Base-by-base conservation (phyloP, 37 sponge, comb jelly and placozoan genomes). In the Aplysina aerophoba region DNA sequence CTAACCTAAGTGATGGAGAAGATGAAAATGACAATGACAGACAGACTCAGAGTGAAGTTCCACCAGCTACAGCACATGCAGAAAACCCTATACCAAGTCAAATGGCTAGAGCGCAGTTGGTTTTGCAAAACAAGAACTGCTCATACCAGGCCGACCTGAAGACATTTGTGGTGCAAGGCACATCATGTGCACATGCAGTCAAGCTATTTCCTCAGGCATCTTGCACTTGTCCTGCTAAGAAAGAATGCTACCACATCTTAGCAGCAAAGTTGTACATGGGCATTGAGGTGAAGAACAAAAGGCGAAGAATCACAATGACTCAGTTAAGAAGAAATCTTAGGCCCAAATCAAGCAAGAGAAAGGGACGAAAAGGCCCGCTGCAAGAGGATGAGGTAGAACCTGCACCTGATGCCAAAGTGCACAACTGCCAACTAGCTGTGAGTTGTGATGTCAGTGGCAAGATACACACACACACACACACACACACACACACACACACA, bases 111-210 rank as follows among this genome's bases (percentile, higher is more conserved):
- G 71, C 71, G 1, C 58, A 80, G 25, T 57, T 80, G 59, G 59
- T 80, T 56, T 28, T 80, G 30, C 81, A 20, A 34, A 80, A 56
- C 79, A 80, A 55, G 81, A 54, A 69, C 71, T 69, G 71, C 34
- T 31, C 34, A 30, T 69, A 69, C 33, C 71, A 69, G 71, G 31
- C 71, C 30, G 71, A 69, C 28, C 71, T 27, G 71, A n/a, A 69
- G 34, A 69, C 71, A 16, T 69, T 69, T 69, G 71, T 69, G 28
- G 71, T 69, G 71, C 71, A 69, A 69, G 71, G 71, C 71, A 69
- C 71, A 31, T 69, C 71, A 11, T 0, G 71, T 69, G 33, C 71
- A 30, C 71, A 69, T 69, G 71, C 71, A 69, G 71, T 69, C 31
- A 69, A 69, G 33, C 71, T 69, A 31, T 69, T 69, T 30, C 71